Percentiles rank a stretch among this genome's conserved stretches.
phyloP scores from a whole-genome alignment of 2,113 vertebrate genomes.

The Rattus rattus region DNA sequence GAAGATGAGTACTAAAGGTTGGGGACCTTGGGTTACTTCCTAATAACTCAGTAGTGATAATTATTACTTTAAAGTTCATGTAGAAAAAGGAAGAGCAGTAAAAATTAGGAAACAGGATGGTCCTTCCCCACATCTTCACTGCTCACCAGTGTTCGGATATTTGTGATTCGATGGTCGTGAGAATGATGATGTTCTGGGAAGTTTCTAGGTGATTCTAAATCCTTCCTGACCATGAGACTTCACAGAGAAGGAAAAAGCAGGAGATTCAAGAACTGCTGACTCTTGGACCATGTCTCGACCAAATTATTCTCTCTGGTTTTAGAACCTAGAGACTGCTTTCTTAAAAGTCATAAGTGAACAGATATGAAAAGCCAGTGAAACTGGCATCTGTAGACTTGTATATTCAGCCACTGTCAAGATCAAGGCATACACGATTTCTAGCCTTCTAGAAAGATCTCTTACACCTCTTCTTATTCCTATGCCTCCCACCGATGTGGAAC shows the following conservation, averaged over 20 bases:
- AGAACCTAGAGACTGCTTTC: neutral
- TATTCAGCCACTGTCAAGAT: neutral
- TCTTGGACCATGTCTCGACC: neutral
- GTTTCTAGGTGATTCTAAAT: neutral
- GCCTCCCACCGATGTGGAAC: fast-evolving
- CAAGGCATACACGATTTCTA: neutral
- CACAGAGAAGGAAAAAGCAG: neutral
- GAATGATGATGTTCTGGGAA: neutral
- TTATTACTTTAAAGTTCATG: neutral
- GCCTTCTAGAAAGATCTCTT: neutral
- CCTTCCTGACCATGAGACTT: neutral
- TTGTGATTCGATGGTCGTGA: neutral
- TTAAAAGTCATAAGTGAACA: neutral
- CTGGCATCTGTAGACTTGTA: neutral
- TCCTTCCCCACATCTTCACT: neutral
- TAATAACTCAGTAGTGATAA: neutral
- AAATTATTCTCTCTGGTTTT: neutral
- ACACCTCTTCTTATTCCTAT: neutral
- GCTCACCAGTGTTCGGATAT: neutral
- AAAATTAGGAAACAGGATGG: neutral
- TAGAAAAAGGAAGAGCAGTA: neutral
- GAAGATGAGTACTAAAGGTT: neutral
- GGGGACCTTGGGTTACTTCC: neutral
- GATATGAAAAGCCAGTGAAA: constrained; percentile 16
- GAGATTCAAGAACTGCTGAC: neutral